These are phyloP conservation scores for Margarornis squamiger DNA, from an alignment of 2,797 vertebrate genomes.

Conservation along the genomic window DNA sequence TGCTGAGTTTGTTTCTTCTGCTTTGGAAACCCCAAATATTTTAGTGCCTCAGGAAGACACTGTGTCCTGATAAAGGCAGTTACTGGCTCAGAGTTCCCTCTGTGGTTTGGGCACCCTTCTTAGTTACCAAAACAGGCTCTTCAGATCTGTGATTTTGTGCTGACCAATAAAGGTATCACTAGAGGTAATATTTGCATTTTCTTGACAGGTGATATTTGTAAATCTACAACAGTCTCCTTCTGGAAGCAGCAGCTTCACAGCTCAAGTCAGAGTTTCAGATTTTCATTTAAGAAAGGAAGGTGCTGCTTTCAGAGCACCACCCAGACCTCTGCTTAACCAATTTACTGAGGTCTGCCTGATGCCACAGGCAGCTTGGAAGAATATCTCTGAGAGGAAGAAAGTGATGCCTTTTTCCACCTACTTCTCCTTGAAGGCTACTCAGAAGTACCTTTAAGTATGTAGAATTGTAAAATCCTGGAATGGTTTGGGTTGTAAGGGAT, in stretches of 20 bases:
- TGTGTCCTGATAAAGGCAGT: not conserved
- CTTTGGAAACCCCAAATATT: not conserved
- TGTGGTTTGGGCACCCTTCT: not conserved
- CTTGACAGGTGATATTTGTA: not conserved
- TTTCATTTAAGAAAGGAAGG: not conserved
- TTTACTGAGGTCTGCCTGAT: not conserved
- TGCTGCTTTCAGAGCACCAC: not conserved
- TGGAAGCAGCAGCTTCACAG: not conserved
- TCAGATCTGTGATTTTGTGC: not conserved
- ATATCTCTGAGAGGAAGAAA: not conserved
- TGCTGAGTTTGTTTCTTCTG: not conserved
- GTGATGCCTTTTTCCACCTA: not conserved
- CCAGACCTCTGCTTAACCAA: not conserved
- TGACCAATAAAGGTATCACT: not conserved
- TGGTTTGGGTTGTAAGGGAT: not conserved
- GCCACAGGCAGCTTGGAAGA: not conserved
- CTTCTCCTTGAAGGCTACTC: not conserved
- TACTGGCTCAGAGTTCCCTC: not conserved
- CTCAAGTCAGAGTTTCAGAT: not conserved
- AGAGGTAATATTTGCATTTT: not conserved
- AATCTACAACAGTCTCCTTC: not conserved
- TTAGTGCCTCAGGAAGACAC: not conserved
- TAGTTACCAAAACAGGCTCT: not conserved
- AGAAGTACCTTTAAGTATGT: not conserved
- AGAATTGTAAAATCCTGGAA: not conserved